Evolutionary conservation across 2,797 vertebrate species (phyloP).

Genomic region (Remorina albescens): DNA sequence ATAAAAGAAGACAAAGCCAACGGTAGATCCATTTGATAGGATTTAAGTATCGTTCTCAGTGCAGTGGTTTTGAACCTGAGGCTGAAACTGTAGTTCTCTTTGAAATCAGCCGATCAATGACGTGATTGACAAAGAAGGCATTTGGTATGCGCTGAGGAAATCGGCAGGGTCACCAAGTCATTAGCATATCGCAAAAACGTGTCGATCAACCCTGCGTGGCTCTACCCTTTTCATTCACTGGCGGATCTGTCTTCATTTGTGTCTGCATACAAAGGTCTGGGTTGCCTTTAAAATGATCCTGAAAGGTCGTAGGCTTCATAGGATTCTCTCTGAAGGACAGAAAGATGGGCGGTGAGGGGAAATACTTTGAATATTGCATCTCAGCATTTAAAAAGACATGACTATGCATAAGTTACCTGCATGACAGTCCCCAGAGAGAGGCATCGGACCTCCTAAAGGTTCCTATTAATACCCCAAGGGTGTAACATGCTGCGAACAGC

Average conservation of each 20-base stretch:
- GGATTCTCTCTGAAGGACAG: constrained; percentile 71
- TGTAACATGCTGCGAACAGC: constrained; percentile 48
- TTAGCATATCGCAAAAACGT: constrained; percentile 83
- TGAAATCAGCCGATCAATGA: constrained; percentile 75
- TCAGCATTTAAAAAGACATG: constrained; percentile 80
- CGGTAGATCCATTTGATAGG: constrained; percentile 37
- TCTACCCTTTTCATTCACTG: constrained; percentile 86
- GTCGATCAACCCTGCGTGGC: constrained; percentile 77
- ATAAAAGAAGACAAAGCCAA: constrained; percentile 15
- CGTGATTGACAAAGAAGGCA: constrained; percentile 73
- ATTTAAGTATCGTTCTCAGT: constrained; percentile 55
- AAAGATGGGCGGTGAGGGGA: constrained; percentile 58
- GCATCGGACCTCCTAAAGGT: constrained; percentile 61
- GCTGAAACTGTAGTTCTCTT: constrained; percentile 59
- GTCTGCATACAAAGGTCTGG: constrained; percentile 84
- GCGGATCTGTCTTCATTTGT: constrained; percentile 86
- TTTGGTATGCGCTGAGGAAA: constrained; percentile 77
- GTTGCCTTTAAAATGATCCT: constrained; percentile 84
- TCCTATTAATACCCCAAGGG: constrained; percentile 60
- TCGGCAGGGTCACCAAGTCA: constrained; percentile 70
- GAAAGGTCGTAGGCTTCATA: constrained; percentile 86
- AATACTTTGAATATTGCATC: constrained; percentile 80
- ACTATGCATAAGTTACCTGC: constrained; percentile 72
- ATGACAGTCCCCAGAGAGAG: constrained; percentile 52
- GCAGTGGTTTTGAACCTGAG: constrained; percentile 39